phyloP scores from a whole-genome alignment of 2,113 vertebrate species.

The Nothobranchius kuhntae region DNA sequence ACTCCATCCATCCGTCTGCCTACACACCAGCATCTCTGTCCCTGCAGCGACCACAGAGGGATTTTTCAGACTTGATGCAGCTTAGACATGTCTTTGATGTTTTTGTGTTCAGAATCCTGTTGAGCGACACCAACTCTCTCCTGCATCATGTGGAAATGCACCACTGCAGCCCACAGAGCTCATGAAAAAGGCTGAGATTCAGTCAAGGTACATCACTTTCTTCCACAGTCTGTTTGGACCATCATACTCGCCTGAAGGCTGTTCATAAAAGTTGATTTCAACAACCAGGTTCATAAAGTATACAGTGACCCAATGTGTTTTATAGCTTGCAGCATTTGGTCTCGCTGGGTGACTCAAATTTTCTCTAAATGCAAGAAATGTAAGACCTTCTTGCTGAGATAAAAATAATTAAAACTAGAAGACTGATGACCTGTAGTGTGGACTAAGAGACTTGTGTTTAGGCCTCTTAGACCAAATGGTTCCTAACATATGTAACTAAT shows the following conservation, averaged over 20 bases:
- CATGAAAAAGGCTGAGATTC: conserved; percentile 9
- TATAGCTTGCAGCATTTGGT: conserved; percentile 2
- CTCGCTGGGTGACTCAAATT: not conserved
- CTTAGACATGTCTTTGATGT: conserved; percentile 50
- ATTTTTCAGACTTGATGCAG: conserved; percentile 19
- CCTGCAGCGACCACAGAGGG: not conserved
- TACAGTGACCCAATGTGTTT: conserved; percentile 32
- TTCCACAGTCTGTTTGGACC: conserved; percentile 14
- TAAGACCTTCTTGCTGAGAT: not conserved
- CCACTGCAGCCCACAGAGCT: conserved; percentile 22
- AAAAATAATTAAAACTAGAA: too few relatives aligned
- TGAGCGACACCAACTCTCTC: conserved; percentile 13
- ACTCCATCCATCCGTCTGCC: not conserved
- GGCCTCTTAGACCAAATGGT: too few relatives aligned
- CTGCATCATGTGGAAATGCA: conserved; percentile 17
- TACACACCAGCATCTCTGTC: not conserved
- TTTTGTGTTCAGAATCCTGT: conserved; percentile 22
- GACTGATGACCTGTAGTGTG: too few relatives aligned
- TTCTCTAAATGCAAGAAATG: not conserved
- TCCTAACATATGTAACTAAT: too few relatives aligned
- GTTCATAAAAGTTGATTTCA: conserved; percentile 23
- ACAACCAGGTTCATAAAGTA: conserved; percentile 25
- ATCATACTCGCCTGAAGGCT: conserved; percentile 30
- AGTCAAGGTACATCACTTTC: conserved; percentile 20
- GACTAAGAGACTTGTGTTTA: too few relatives aligned